phyloP scores from a whole-genome alignment of 2,797 vertebrate species.

The Hippocampus kuda region DNA sequence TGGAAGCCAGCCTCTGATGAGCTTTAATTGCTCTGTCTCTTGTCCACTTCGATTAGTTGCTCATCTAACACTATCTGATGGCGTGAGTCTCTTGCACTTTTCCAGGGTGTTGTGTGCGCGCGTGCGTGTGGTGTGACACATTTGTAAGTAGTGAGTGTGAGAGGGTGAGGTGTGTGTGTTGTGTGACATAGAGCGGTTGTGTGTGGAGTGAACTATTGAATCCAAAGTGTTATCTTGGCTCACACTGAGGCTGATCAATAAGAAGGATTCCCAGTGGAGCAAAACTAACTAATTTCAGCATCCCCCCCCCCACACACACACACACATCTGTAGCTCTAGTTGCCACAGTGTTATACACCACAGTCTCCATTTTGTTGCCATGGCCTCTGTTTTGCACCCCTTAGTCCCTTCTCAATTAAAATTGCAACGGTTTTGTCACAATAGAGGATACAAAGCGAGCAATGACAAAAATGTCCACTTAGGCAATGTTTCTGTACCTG shows the following conservation, averaged over 20 bases:
- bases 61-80: constrained; percentile 69
- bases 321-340: neutral
- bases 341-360: neutral
- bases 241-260: constrained; percentile 50
- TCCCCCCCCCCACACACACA: no score
- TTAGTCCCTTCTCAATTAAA: neutral
- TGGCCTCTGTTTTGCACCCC: neutral
- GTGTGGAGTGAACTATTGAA: constrained; percentile 32
- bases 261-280: constrained; percentile 36
- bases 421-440: neutral
- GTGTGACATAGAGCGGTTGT: neutral
- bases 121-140: constrained; percentile 7
- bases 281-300: constrained; percentile 21
- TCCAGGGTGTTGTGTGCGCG: constrained; percentile 20
- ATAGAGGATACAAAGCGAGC: neutral
- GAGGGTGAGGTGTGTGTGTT: constrained; percentile 11
- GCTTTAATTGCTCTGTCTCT: constrained; percentile 65
- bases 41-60: constrained; percentile 64
- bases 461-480: neutral
- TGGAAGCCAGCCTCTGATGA: constrained; percentile 57
- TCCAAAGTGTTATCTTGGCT: constrained; percentile 41
- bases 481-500: neutral
- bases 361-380: neutral
- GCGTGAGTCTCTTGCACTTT: constrained; percentile 53
- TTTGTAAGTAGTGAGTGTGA: constrained; percentile 16